phyloP scores from a whole-genome alignment of 2,888 invertebrate species.

The Brenthis ino region DNA sequence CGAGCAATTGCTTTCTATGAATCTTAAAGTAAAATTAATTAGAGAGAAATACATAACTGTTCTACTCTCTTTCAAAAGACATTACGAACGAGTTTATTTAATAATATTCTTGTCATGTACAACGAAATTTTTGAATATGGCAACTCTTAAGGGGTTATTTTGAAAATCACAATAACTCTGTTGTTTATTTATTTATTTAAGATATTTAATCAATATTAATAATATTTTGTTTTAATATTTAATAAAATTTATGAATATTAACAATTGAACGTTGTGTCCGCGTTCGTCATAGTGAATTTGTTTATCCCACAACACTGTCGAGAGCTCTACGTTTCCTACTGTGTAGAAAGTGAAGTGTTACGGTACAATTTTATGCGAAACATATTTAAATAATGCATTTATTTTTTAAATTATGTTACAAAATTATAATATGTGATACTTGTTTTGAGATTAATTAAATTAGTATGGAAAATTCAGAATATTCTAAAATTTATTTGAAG shows the following conservation, averaged over 20 bases:
- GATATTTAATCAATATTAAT: neutral
- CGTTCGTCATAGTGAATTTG: constrained; percentile 13
- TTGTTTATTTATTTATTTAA: neutral
- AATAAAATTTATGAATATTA: neutral
- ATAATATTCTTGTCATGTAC: neutral
- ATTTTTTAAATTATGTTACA: constrained; percentile 9
- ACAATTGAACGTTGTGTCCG: constrained; percentile 18
- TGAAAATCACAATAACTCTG: neutral
- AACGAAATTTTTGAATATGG: constrained; percentile 14
- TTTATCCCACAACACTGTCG: neutral
- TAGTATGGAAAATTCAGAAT: neutral
- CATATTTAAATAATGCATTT: constrained; percentile 12
- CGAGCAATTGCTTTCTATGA: constrained; percentile 11
- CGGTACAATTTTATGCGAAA: neutral
- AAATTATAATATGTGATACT: constrained; percentile 5
- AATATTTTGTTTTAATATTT: neutral
- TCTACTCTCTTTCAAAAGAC: too few relatives aligned
- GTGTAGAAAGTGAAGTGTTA: neutral
- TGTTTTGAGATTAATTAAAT: constrained; percentile 1
- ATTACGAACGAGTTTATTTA: neutral
- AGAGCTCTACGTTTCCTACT: neutral
- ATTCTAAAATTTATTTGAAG: neutral
- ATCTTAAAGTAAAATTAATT: too few relatives aligned
- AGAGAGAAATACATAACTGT: too few relatives aligned
- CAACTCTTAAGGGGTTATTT: constrained; percentile 13